Conservation (phyloP, 1,140 invertebrate genomes). For the Nasonia giraulti region DNA sequence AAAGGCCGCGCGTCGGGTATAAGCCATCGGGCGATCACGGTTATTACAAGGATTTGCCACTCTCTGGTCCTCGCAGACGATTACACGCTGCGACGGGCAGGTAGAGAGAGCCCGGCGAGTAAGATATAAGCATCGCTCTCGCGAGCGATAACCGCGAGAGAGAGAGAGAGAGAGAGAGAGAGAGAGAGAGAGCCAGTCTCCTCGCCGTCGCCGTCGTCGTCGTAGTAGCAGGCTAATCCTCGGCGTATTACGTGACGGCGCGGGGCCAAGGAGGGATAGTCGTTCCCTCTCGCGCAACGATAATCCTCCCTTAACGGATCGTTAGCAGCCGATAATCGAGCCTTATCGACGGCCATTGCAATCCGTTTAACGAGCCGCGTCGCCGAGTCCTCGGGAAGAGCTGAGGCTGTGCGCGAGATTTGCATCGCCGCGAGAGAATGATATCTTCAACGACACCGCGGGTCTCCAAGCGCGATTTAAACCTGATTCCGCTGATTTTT, state of each 20-base stretch:
- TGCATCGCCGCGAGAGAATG: neutral
- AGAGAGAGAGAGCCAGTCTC: no score
- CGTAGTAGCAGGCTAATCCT: neutral
- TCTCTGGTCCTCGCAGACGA: neutral
- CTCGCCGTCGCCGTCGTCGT: neutral
- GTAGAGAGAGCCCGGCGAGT: neutral
- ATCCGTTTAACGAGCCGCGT: constrained; percentile 32
- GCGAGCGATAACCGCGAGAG: neutral
- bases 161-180: no score
- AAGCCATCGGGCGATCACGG: neutral
- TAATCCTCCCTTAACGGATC: constrained; percentile 58
- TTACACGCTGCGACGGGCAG: no score
- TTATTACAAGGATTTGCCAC: neutral
- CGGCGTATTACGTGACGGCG: neutral
- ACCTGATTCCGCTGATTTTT: neutral
- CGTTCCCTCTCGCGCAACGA: constrained; percentile 51
- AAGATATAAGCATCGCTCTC: neutral
- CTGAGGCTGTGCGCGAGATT: neutral
- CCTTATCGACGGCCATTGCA: constrained; percentile 49
- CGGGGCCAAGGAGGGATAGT: neutral
- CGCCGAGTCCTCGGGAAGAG: neutral
- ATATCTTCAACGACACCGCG: no score
- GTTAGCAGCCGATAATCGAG: constrained; percentile 58
- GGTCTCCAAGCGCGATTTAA: neutral
- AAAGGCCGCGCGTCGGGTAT: neutral